A percentile compares a stretch with the other conserved stretches of the same genome.
These are phyloP conservation scores for Capitella teleta DNA, from an alignment of 1,140 invertebrate genomes.

Conservation along the genomic window DNA sequence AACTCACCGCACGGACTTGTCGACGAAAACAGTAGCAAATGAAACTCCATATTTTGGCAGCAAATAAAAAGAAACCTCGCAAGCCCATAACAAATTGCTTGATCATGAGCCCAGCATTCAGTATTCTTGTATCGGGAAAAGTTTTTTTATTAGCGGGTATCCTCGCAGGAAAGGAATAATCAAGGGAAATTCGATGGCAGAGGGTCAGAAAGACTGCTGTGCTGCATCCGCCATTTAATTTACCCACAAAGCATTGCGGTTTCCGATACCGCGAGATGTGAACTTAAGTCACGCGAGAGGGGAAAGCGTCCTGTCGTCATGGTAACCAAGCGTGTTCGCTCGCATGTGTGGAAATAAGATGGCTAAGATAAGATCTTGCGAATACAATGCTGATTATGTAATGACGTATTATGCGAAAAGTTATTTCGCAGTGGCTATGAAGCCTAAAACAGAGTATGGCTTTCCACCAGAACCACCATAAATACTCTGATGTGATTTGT, in stretches of 20 bases:
- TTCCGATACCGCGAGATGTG: not conserved
- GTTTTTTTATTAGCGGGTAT: too few species aligned
- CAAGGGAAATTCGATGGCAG: too few species aligned
- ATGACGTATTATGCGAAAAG: too few species aligned
- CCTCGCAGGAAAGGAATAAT: too few species aligned
- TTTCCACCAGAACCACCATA: too few species aligned
- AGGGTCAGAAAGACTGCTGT: too few species aligned
- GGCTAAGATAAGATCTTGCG: not conserved
- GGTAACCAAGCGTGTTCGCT: not conserved
- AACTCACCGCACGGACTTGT: slow-evolving; percentile 86
- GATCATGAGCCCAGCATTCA: slow-evolving; percentile 58
- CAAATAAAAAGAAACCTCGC: slow-evolving; percentile 83
- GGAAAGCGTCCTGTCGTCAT: slow-evolving; percentile 4
- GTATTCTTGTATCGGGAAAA: too few species aligned
- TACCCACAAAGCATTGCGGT: slow-evolving; percentile 8
- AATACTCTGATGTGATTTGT: too few species aligned
- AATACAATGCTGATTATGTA: too few species aligned
- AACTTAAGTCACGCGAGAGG: not conserved
- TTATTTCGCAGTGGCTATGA: too few species aligned
- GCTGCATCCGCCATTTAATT: slow-evolving; percentile 10
- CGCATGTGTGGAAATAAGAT: not conserved
- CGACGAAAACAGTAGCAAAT: slow-evolving; percentile 91
- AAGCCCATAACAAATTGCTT: slow-evolving; percentile 95
- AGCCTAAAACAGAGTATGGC: too few species aligned
- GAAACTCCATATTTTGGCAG: slow-evolving; percentile 95